Percentiles rank a stretch among this genome's conserved stretches.
Conservation (phyloP, 2,888 invertebrate species). For the Xestia sexstrigata region DNA sequence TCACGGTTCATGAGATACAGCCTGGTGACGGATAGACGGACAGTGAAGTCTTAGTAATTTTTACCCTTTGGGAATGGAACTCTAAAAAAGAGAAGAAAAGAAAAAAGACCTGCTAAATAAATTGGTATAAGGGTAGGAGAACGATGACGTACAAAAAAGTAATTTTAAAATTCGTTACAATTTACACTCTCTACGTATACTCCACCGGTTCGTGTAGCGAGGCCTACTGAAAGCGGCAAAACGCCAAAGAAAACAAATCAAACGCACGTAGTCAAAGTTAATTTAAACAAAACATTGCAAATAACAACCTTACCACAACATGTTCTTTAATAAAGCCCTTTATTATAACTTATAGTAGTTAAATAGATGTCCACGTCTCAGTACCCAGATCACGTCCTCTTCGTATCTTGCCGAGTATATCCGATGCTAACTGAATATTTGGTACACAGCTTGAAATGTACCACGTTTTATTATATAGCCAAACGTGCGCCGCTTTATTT, state of each 20-base stretch:
- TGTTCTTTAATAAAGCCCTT: slow-evolving; percentile 65
- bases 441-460: slow-evolving; percentile 78
- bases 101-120: background rate
- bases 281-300: slow-evolving; percentile 39
- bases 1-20: too few relatives aligned
- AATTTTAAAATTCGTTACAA: background rate
- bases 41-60: too few relatives aligned
- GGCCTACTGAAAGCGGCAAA: background rate
- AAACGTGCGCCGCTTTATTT: slow-evolving; percentile 80
- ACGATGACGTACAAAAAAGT: background rate
- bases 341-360: slow-evolving; percentile 70
- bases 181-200: background rate
- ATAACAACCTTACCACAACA: slow-evolving; percentile 38
- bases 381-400: slow-evolving; percentile 78
- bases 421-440: slow-evolving; percentile 84
- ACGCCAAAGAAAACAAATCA: background rate
- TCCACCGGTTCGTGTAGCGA: background rate
- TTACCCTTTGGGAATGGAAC: too few relatives aligned
- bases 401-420: slow-evolving; percentile 75
- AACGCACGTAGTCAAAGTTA: slow-evolving; percentile 29
- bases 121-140: background rate
- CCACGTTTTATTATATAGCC: slow-evolving; percentile 81
- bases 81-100: too few relatives aligned
- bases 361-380: slow-evolving; percentile 72
- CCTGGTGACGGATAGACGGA: too few relatives aligned